Evolutionary conservation across 1,140 invertebrate species (phyloP), one percentile per base, ranked within the genome.

Genomic region (Lineus longissimus): DNA sequence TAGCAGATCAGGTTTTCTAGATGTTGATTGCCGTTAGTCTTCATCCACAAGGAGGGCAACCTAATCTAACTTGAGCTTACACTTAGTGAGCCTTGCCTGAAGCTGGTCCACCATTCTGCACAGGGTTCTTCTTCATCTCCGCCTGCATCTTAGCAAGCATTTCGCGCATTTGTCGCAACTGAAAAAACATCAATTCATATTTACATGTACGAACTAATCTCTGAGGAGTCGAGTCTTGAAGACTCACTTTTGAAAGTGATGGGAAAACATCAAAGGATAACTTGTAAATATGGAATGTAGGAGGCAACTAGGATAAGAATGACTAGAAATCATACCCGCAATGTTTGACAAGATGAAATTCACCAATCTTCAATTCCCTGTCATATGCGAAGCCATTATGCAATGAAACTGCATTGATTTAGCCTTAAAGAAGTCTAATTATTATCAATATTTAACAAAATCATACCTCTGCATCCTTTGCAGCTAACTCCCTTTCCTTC

Each of bases 81-180:
- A 51, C 47, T 51, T 4, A 27, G n/a, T 51, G 47, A 51, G 47
- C 6, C 25, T 51, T 51, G 9, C 6, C 47, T 43, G 19, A n/a
- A 51, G n/a, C 25, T 6, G 47, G 47, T 19, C 47, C 47, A 19
- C n/a, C 47, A n/a, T 51, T 51, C n/a, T 6, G 25, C 9, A 51
- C 47, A 7, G 47, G 19, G n/a, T 51, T 27, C 25, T 70, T 68
- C 13, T 78, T 72, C 30, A 97, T 87, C 83, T 96, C 93, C 72
- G 94, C 92, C 84, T 98, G 93, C 95, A 98, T 98, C 81, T 94
- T 92, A 29, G 91, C 89, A 62, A 98, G 85, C 88, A 96, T 95
- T 79, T 96, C 93, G 83, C 97, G 94, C 94, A 82, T 81, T 45
- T 61, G 65, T 17, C 69, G 65, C 59, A 82, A 58, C 78, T 80